A percentile compares a stretch with the other conserved stretches of the same genome.
These are phyloP conservation scores for Cephus nigrinus DNA, from an alignment of 2,888 invertebrate species.

Conservation along the genomic window DNA sequence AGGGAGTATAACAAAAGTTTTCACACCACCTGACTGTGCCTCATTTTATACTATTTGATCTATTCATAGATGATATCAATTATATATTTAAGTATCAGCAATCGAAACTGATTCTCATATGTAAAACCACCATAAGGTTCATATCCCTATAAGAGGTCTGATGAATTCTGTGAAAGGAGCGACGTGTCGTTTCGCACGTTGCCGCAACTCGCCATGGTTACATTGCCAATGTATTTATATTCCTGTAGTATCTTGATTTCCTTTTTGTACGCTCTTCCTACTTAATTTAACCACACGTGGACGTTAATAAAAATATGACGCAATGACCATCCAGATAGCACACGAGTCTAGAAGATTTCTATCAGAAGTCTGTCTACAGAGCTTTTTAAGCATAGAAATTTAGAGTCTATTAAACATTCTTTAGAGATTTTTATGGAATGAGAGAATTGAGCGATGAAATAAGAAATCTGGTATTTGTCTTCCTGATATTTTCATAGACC, in stretches of 20 bases:
- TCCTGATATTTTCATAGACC: neutral
- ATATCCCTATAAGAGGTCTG: neutral
- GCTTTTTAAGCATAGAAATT: neutral
- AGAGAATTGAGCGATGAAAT: neutral
- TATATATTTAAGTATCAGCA: neutral
- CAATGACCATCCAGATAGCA: neutral
- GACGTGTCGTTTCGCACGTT: neutral
- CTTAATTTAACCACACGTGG: neutral
- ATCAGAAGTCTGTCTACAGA: neutral
- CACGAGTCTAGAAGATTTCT: neutral
- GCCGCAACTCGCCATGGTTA: neutral
- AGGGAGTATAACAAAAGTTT: neutral
- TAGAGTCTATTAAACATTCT: neutral
- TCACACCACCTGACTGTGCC: neutral
- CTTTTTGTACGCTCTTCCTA: neutral
- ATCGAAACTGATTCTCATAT: neutral
- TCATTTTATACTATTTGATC: neutral
- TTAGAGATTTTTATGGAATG: neutral
- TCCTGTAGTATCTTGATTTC: neutral
- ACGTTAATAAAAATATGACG: neutral
- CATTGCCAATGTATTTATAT: neutral
- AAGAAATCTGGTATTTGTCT: neutral
- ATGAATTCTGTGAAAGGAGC: neutral
- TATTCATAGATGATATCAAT: neutral
- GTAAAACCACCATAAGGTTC: neutral